Evolutionary conservation across 2,888 invertebrate species (phyloP).

Genomic region (Thereva nobilitata): DNA sequence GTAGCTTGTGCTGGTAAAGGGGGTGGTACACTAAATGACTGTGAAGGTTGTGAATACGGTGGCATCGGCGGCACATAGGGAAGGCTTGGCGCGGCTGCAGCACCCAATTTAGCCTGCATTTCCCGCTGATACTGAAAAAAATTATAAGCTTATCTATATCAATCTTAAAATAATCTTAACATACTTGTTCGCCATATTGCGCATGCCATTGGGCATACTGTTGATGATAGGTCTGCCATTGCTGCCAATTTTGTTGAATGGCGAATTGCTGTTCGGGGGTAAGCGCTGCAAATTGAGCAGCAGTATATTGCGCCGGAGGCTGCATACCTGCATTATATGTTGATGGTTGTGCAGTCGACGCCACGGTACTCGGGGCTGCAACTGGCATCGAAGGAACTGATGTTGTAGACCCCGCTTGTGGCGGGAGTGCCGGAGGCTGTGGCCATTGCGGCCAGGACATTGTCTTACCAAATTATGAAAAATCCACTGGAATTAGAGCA

Average conservation of each 20-base stretch:
- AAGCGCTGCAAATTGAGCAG: slow-evolving; percentile 55
- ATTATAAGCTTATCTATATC: background rate
- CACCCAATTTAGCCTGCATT: slow-evolving; percentile 53
- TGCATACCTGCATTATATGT: background rate
- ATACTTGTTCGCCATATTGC: slow-evolving; percentile 57
- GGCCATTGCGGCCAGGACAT: slow-evolving; percentile 40
- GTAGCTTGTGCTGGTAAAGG: slow-evolving; percentile 37
- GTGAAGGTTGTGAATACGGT: slow-evolving; percentile 40
- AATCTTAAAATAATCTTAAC: slow-evolving; percentile 17
- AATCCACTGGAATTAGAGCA: background rate
- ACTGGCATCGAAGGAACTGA: slow-evolving; percentile 5
- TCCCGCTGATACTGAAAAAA: slow-evolving; percentile 54
- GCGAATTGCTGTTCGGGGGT: slow-evolving; percentile 56
- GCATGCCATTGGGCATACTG: slow-evolving; percentile 59
- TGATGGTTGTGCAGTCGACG: slow-evolving; percentile 21
- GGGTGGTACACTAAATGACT: slow-evolving; percentile 42
- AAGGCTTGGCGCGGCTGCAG: slow-evolving; percentile 38
- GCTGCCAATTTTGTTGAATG: slow-evolving; percentile 57
- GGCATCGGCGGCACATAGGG: slow-evolving; percentile 37
- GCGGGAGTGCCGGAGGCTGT: slow-evolving; percentile 16
- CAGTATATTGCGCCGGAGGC: slow-evolving; percentile 37
- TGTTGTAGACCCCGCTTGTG: slow-evolving; percentile 14
- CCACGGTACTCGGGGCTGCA: slow-evolving; percentile 25
- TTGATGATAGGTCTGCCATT: slow-evolving; percentile 57
- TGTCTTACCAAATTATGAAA: slow-evolving; percentile 3